Base-by-base conservation (phyloP, 2,113 vertebrate species). In the Leptocoma aspasia region DNA sequence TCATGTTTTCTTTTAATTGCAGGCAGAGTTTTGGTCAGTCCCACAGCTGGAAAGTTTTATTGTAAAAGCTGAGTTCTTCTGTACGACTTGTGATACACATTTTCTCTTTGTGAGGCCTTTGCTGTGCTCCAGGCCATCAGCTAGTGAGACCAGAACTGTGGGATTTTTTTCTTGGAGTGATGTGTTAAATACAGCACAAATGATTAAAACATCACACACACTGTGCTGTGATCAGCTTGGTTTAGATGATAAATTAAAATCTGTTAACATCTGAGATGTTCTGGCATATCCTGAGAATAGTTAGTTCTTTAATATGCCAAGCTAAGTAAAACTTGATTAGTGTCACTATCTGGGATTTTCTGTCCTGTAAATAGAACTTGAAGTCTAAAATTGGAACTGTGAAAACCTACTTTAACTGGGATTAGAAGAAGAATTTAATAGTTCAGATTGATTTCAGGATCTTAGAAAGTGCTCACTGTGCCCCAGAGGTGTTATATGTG, bases 321-420 rank as follows among this genome's bases (percentile, higher is more conserved):
- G 91, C 83, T 73, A 89, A 89, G 89, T 95, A 95, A 94, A 95
- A 93, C 69, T 94, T 94, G 89, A 92, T 96, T 97, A 92, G 96
- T 94, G 86, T 88, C 90, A 54, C 90, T 95, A 75, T 78, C 94
- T 95, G 81, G 90, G 92, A 65, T 90, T 93, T 92, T 95, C 92
- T 86, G 49, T 56, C 86, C 90, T 91, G 82, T 87, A 94, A 94
- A 94, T 95, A 93, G 94, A 72, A 78, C 91, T 94, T 78, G 65
- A 82, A 92, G 69, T 73, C 95, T 96, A 94, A 96, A 93, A 95
- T 57, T 96, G 88, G 86, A 93, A 61, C 82, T 65, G 80, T 81
- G 82, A 69, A 96, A 96, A 96, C 86, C 86, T 92, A 57, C 90
- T 96, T 96, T 66, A 88, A 44, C 53, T 64, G 50, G 88, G 79